Base-by-base conservation (phyloP, 2,888 invertebrate genomes). In the Macaria liturata region DNA sequence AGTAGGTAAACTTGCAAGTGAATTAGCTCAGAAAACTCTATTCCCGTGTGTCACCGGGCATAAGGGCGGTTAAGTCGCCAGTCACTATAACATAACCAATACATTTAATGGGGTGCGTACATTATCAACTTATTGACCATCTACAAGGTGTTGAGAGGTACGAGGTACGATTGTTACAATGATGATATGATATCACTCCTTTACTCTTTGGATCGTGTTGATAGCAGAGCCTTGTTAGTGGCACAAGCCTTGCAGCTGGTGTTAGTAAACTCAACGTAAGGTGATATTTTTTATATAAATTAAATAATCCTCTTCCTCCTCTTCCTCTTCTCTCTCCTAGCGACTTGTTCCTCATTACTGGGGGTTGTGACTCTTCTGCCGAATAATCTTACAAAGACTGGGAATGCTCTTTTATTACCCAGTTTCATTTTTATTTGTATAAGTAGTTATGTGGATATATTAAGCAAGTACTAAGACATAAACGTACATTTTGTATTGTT, bases 51-150 rank as follows among this genome's bases (percentile, higher is more conserved):
- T 86, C 71, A 67, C 65, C 61, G 20, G 44, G 60, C 62, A 63
- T 85, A 85, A 84, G 88, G 86, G 86, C 78, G 77, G 82, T 76
- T 65, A 66, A 83, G 81, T 84, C 80, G 76, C 84, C 75, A 86
- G 88, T 86, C 83, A 86, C 80, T 83, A 82, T 81, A 84, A 82
- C 83, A 79, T 49, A 67, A 20, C 20, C 67, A 79, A 76, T 82
- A 77, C 70, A 69, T 75, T 69, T 82, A 85, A 85, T 86, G 72
- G 86, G 85, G 84, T 76, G 68, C 74, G 68, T 74, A 76, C 77
- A 84, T 83, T 85, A 89, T 88, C 80, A 44, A 69, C 76, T 78
- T 89, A 88, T 88, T 88, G 88, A 89, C 88, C 75, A 68, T 85
- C 74, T 78, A 81, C 86, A 90, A 90, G 90, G 90, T 91, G 90